Evolutionary conservation across 2,113 vertebrate genomes (phyloP), one percentile per base, ranked within the genome.

Genomic region (Brachionichthys hirsutus): DNA sequence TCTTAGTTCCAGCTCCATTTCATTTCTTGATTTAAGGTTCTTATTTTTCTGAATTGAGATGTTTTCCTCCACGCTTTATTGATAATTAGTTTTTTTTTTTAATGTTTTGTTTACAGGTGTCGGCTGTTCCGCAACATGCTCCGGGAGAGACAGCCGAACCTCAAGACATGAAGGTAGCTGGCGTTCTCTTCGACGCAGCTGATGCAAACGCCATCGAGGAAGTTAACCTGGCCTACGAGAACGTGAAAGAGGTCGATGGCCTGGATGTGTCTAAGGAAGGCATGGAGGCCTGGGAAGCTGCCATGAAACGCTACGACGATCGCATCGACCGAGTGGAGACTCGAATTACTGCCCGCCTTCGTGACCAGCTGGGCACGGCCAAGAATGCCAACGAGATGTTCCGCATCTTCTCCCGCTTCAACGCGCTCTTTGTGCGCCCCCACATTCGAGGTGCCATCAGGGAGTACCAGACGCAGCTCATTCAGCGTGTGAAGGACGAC

Each of bases 311-410:
- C 2, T 99, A 99, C 0, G 97, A 99, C 1, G 97, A 99, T 76
- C 90, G 97, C 67, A 99, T 99, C 0, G 97, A 99, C 78, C 87
- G 97, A 0, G 97, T 99, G 71, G 97, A 99, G 90, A 99, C 97
- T 14, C 93, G 97, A 24, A 99, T 99, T 86, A 99, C 97, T 0
- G 96, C 97, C 0, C 95, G 97, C 55, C 92, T 99, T 35, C 90
- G 97, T 0, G 97, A 99, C 73, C 97, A 99, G 78, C 93, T 99
- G 0, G 97, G 97, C 46, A 99, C 97, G 0, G 97, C 97, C 22
- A 99, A 99, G 87, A 99, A 99, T 0, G 97, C 97, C 67, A 99
- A 99, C 0, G 97, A 99, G 81, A 99, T 99, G 97, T 99, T 99
- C 75, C 87, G 97, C 58, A 99, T 99, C 63, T 99, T 99, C 92